A percentile compares a stretch with the other conserved stretches of the same genome.
Conservation (phyloP, 2,797 vertebrate genomes). For the Urosaurus nigricauda region DNA sequence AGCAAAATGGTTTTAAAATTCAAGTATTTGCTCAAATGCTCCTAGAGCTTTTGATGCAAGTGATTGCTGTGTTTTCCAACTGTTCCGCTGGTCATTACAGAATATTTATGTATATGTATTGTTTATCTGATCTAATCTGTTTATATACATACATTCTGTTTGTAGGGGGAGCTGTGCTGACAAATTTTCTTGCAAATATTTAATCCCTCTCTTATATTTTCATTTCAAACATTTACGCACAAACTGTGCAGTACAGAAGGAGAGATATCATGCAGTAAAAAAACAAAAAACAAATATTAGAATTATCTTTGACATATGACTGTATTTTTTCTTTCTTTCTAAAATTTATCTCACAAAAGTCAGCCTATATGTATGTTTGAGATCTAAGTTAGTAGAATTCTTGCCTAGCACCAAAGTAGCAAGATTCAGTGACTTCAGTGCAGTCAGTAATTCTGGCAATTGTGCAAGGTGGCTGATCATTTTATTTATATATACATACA, state of each 20-base stretch:
- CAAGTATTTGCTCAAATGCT: conserved; percentile 1
- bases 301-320: background rate
- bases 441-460: background rate
- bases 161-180: background rate
- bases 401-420: background rate
- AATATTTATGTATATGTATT: conserved; percentile 8
- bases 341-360: background rate
- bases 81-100: background rate
- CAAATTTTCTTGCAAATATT: conserved; percentile 20
- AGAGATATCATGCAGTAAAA: background rate
- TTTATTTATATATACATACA: no score
- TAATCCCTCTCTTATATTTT: background rate
- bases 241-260: background rate
- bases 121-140: background rate
- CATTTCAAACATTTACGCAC: conserved; percentile 13
- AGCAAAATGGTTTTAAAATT: background rate
- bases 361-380: background rate
- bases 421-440: background rate
- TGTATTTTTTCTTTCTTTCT: conserved; percentile 8
- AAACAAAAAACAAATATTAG: background rate
- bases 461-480: background rate
- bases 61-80: background rate
- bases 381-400: background rate
- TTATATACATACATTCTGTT: background rate
- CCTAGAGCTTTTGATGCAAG: background rate